A percentile compares a stretch with the other conserved stretches of the same genome.
These are phyloP conservation scores for Sclerodermus sp. DNA, from an alignment of 2,888 invertebrate genomes.

Conservation along the genomic window DNA sequence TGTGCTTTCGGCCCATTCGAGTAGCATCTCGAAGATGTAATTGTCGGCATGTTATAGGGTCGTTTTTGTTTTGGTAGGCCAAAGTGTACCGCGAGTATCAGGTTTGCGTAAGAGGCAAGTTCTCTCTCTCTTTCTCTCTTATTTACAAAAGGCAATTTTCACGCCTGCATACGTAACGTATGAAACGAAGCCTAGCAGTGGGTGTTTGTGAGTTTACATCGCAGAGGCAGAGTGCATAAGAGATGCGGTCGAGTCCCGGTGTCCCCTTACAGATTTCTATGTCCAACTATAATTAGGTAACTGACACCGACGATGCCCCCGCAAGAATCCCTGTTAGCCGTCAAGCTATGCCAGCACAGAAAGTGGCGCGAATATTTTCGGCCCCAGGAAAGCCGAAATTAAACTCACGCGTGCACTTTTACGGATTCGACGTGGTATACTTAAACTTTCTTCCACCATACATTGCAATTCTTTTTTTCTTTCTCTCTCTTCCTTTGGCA, in stretches of 20 bases:
- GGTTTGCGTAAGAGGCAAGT: too few relatives aligned
- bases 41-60: too few relatives aligned
- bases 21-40: too few relatives aligned
- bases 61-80: too few relatives aligned
- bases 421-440: conserved; percentile 1
- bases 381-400: conserved; percentile 31
- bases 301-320: conserved; percentile 24
- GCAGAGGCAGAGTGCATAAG: conserved; percentile 25
- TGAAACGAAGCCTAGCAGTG: too few relatives aligned
- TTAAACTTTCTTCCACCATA: not conserved
- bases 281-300: conserved; percentile 41
- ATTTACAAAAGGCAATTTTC: not conserved
- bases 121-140: not conserved
- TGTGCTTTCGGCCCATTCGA: too few relatives aligned
- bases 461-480: not conserved
- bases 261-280: conserved; percentile 40
- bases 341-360: conserved; percentile 29
- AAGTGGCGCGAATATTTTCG: conserved; percentile 37
- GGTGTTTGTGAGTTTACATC: conserved; percentile 20
- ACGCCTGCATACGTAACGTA: not conserved
- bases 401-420: conserved; percentile 28
- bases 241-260: conserved; percentile 25
- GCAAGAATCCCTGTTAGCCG: conserved; percentile 36
- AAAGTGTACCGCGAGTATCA: too few relatives aligned
- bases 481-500: not conserved